phyloP scores from a whole-genome alignment of 2,888 invertebrate species.

The Ormyrus nitidulus region DNA sequence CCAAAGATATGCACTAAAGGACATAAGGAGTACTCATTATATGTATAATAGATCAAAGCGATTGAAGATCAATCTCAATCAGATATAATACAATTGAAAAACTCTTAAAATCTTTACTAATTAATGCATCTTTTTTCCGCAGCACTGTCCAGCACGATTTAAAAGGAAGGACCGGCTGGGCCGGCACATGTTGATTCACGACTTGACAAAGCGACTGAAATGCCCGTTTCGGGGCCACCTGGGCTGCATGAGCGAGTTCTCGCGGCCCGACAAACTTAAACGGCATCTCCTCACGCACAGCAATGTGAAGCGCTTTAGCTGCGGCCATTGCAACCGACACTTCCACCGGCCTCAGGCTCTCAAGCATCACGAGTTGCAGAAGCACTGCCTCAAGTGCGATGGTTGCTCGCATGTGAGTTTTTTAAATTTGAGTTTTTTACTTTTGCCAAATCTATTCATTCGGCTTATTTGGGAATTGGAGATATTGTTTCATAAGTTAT shows the following conservation, averaged over 20 bases:
- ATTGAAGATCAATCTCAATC: too few species aligned
- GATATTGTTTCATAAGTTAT: too few species aligned
- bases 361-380: slow-evolving; percentile 71
- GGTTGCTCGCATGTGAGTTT: slow-evolving; percentile 70
- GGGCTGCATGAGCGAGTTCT: slow-evolving; percentile 82
- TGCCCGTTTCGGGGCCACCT: slow-evolving; percentile 81
- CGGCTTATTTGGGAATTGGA: slow-evolving; percentile 13
- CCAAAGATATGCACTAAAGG: too few species aligned
- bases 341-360: slow-evolving; percentile 72
- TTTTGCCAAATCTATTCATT: slow-evolving; percentile 11
- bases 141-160: slow-evolving; percentile 79
- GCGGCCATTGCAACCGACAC: slow-evolving; percentile 70
- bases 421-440: slow-evolving; percentile 50
- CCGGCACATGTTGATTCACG: slow-evolving; percentile 81
- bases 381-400: slow-evolving; percentile 72
- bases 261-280: slow-evolving; percentile 80
- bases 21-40: too few species aligned
- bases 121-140: not conserved
- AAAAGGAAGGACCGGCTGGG: slow-evolving; percentile 82
- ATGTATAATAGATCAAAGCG: too few species aligned
- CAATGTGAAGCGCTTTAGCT: slow-evolving; percentile 73
- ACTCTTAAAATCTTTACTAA: too few species aligned
- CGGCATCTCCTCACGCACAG: slow-evolving; percentile 81
- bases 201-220: slow-evolving; percentile 78
- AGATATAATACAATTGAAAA: too few species aligned